phyloP scores from a whole-genome alignment of 2,113 vertebrate species.

The Cepphus grylle region DNA sequence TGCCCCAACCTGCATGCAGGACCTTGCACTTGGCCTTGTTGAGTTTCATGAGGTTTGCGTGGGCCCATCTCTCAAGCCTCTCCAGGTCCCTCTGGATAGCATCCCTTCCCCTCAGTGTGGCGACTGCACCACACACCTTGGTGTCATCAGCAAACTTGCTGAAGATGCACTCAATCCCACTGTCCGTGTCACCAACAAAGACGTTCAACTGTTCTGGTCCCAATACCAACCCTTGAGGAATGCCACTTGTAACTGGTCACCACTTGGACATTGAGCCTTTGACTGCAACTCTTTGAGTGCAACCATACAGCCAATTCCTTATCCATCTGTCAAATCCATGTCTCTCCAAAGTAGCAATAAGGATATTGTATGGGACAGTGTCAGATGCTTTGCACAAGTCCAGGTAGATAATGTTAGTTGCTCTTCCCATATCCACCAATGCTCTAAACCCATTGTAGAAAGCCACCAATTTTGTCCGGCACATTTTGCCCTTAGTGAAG shows the following conservation, averaged over 20 bases:
- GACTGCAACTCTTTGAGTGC: neutral
- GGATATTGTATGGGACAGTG: neutral
- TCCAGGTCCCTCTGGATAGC: neutral
- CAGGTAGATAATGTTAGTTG: neutral
- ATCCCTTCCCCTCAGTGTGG: neutral
- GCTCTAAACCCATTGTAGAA: neutral
- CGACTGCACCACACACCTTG: neutral
- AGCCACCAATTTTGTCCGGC: neutral
- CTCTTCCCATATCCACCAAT: neutral
- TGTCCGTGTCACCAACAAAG: neutral
- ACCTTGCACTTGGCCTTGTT: neutral
- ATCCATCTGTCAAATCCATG: neutral
- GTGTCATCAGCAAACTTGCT: neutral
- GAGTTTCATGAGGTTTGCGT: neutral
- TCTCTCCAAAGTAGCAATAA: neutral
- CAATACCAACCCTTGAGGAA: neutral
- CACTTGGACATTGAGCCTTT: neutral
- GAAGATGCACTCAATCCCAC: neutral
- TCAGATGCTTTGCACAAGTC: neutral
- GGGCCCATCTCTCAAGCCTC: neutral
- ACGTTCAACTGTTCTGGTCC: neutral
- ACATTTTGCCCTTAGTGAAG: neutral
- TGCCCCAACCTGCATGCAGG: neutral
- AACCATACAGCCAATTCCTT: neutral
- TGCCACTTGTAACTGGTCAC: neutral